Base-by-base conservation (phyloP, 2,888 invertebrate genomes). In the Cotesia congregata region DNA sequence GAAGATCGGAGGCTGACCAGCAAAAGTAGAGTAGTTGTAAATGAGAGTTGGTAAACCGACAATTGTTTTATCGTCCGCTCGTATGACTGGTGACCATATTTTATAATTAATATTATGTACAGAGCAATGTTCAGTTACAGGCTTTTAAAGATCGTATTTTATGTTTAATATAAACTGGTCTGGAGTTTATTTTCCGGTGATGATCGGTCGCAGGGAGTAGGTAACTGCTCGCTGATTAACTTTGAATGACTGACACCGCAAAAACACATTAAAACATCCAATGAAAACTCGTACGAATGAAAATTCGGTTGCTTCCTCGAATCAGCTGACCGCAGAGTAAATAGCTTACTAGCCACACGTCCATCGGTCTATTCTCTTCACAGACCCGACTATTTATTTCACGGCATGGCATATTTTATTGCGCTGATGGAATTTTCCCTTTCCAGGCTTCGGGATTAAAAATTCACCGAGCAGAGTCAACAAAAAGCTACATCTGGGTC, bases 31-130 rank as follows among this genome's bases (percentile, higher is more conserved):
- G 85, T 85, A 50, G 50, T 86, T 88, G 87, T 87, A 88, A 89
- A 89, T 89, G 88, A 89, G 88, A 89, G 87, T 86, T 87, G 89
- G 89, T 89, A 87, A 89, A 88, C 89, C 89, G 88, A 88, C 89
- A 89, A 89, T 89, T 89, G 50, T 12, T 50, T 50, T 9, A 50
- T 50, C 38, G n/a, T 7, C 39, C 12, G 38, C n/a, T 7, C 1
- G 38, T 67, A 38, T 30, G 20, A 4, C 38, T 38, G 12, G 50
- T 12, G 50, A 50, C 50, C 50, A 50, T 50, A 50, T 7, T 50
- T 50, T 50, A 50, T 50, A 50, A 50, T 50, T 50, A 50, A 50
- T 30, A 30, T 30, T 30, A 30, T 67, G 67, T 67, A 38, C 30
- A 1, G 5, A 67, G 39, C 50, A 12, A 50, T 50, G 12, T 50